Evolutionary conservation across 1,140 invertebrate species (phyloP), one percentile per base, ranked within the genome.

Genomic region (Bombus pyrosoma): DNA sequence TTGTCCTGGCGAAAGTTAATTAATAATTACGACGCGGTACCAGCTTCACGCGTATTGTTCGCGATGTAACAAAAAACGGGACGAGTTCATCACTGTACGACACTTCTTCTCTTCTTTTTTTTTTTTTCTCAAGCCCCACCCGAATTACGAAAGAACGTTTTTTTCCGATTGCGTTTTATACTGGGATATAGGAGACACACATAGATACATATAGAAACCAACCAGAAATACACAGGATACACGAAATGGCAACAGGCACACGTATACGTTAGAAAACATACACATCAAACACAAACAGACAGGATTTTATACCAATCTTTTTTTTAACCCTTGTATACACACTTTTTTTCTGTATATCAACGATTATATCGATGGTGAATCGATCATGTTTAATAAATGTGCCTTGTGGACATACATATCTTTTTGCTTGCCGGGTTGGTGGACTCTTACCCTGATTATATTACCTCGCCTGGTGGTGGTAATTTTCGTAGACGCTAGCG

Each of bases 361-460:
- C 75, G 83, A 91, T 90, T 93, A 93, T 92, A 94, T 93, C 92
- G 87, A 94, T 93, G 92, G 93, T 93, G 87, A 93, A 94, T 80
- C 93, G 94, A 95, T 95, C 91, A 95, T 95, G 94, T 95, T 95
- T 94, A 95, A 95, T 95, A 95, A 95, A 95, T 94, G 93, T 95
- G 94, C 93, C 93, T 95, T 93, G 94, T 95, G 95, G 94, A 94
- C 81, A 91, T 92, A 95, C 93, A 93, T 90, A 91, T 91, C 91
- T 92, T 95, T 95, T 94, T 92, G 94, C 95, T 95, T 95, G 93
- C 92, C 90, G 93, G 95, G 94, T 91, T 95, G 94, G 94, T 95
- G 92, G 91, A 94, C 93, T 95, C 86, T 95, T 93, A 94, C 92
- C 93, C 93, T 93, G 90, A 91, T 91, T 89, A 92, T 89, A 91